Evolutionary conservation across 30 jellyfish, hydroid and myxozoan species (phyloP).

Genomic region (Aurelia coerulea): DNA sequence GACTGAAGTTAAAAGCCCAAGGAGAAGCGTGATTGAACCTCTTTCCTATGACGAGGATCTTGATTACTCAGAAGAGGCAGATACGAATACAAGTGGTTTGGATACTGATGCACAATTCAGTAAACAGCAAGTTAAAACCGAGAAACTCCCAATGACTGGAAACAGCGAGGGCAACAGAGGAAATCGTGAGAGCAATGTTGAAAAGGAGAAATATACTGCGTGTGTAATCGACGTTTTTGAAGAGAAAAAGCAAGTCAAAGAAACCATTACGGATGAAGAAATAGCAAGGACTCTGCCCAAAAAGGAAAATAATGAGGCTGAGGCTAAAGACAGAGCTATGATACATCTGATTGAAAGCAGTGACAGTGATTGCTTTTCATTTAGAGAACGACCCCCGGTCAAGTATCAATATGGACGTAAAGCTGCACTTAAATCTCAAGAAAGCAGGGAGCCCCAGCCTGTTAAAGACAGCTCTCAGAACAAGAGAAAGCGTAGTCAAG

Average conservation of each 20-base stretch:
- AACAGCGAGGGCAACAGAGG: too few relatives aligned
- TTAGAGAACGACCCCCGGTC: constrained; percentile 4
- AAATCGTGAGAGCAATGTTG: too few relatives aligned
- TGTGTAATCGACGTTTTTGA: not conserved
- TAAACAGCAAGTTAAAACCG: not conserved
- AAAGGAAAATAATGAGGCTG: not conserved
- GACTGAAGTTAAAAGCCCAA: not conserved
- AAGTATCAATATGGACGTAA: not conserved
- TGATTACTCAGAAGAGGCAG: constrained; percentile 33
- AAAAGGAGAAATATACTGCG: too few relatives aligned
- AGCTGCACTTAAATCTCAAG: not conserved
- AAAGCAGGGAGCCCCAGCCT: not conserved
- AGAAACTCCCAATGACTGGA: not conserved
- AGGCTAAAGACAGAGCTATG: not conserved
- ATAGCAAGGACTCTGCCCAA: not conserved
- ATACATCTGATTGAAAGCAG: not conserved
- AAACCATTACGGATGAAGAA: not conserved
- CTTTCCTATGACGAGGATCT: constrained; percentile 30
- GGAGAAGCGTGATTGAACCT: constrained; percentile 27
- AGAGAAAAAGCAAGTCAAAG: not conserved
- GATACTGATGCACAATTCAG: not conserved
- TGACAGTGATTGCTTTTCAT: not conserved
- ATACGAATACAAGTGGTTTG: not conserved
- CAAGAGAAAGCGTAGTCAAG: constrained; percentile 6
- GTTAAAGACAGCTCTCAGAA: not conserved